Conservation (phyloP, 2,113 vertebrate genomes). For the Spheniscus mendiculus region DNA sequence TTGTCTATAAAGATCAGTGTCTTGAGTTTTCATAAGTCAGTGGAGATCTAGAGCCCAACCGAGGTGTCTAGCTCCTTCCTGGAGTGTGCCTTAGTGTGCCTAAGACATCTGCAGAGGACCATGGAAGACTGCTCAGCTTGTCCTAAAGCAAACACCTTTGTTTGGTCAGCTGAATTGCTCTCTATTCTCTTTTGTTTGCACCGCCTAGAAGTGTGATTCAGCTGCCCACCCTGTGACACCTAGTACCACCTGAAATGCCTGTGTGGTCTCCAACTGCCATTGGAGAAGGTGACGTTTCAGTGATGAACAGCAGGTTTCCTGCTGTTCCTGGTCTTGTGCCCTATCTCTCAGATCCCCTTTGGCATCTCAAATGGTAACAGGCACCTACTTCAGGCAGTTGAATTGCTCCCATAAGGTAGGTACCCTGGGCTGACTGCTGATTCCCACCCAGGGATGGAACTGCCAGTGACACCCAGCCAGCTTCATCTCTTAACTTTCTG, state of each 20-base stretch:
- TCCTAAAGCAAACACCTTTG: neutral
- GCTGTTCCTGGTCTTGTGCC: neutral
- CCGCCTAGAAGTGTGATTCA: neutral
- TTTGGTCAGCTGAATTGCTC: neutral
- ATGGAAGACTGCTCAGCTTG: neutral
- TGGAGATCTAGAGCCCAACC: neutral
- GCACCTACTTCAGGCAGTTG: neutral
- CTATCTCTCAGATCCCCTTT: neutral
- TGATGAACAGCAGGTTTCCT: neutral
- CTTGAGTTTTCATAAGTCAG: neutral
- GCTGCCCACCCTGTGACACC: neutral
- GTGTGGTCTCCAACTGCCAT: neutral
- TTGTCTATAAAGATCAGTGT: neutral
- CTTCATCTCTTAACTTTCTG: neutral
- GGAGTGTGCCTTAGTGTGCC: neutral
- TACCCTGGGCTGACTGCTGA: neutral
- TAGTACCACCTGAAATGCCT: neutral
- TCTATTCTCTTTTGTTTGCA: neutral
- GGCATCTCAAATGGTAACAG: neutral
- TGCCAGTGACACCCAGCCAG: neutral
- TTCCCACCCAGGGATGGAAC: neutral
- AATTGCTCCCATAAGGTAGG: neutral
- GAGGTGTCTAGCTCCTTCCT: neutral
- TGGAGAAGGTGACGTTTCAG: neutral
- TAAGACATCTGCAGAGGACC: neutral